Evolutionary conservation across 2,797 vertebrate species (phyloP), one percentile per base, ranked within the genome.

Genomic region (Xenopus petersii): DNA sequence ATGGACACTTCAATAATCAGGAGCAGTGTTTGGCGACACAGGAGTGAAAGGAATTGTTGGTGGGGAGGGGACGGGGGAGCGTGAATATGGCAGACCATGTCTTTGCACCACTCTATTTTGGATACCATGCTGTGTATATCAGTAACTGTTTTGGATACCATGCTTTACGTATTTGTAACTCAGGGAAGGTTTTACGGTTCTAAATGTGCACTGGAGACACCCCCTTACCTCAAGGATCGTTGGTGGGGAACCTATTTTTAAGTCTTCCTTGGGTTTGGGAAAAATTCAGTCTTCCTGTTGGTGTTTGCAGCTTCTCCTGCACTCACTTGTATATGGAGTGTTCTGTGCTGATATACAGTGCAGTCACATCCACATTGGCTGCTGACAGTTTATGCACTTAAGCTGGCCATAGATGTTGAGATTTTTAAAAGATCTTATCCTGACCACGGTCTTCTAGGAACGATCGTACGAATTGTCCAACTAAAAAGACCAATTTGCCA

Each of bases 161-260:
- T 79, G 76, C 67, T 79, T 54, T 60, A 16, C 10, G 10, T 58
- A 61, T 66, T 61, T 70, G 73, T 73, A 74, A 74, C 76, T 79
- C 76, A 79, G 76, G 76, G 76, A 79, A 58, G 71, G 71, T 55
- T 65, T 47, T 58, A n/a, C n/a, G 56, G 54, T 74, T 74, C 71
- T 79, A 74, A 46, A 74, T 74, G 71, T 79, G 76, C 76, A 79
- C 71, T 79, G 71, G 76, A 66, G 66, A 69, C 10, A 62, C 67
- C 30, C 16, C 51, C 16, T 21, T 16, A 26, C 30, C 46, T 61
- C 13, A 64, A 42, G 70, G 70, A 21, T 21, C 21, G 21, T 1
- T 21, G 12, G 5, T 11, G 55, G 55, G 33, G 33, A 61, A 15
- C 69, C 71, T 64, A 47, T 73, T 77, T 65, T 70, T 55, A 55